Percentiles rank a stretch among this genome's conserved stretches.
These are phyloP conservation scores for Coryphaenoides rupestris DNA, from an alignment of 2,113 vertebrate genomes.

Conservation along the genomic window DNA sequence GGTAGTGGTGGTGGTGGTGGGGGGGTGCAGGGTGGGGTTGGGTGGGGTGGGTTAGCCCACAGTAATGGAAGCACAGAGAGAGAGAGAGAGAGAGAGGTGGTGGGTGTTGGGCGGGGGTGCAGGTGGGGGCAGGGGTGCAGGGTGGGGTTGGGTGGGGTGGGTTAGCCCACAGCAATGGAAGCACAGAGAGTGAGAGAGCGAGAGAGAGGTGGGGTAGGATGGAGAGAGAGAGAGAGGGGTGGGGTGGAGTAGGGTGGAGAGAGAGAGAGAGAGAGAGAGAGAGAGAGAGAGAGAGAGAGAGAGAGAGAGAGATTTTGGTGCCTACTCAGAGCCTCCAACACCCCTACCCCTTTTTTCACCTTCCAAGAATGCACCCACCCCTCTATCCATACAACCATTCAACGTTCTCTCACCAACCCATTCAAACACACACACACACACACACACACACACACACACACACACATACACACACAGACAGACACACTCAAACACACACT, in stretches of 20 bases:
- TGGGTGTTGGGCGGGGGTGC: no score
- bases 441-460: slow-evolving; percentile 7
- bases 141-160: neutral
- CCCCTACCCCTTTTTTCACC: slow-evolving; percentile 15
- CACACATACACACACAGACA: slow-evolving; percentile 18
- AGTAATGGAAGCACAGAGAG: no score
- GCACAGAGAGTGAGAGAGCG: neutral
- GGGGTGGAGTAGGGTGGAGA: slow-evolving; percentile 57
- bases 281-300: slow-evolving; percentile 35
- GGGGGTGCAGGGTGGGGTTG: slow-evolving; percentile 12
- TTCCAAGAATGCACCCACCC: slow-evolving; percentile 25
- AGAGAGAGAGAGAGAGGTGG: neutral
- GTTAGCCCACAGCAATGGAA: no score
- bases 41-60: no score
- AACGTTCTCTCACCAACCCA: slow-evolving; percentile 37
- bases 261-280: slow-evolving; percentile 27
- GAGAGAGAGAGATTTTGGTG: slow-evolving; percentile 21
- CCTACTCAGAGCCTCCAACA: slow-evolving; percentile 30
- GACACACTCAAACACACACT: no score
- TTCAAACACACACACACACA: slow-evolving; percentile 38
- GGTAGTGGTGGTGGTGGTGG: slow-evolving; percentile 51
- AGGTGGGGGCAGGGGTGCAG: slow-evolving; percentile 21
- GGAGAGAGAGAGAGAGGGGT: slow-evolving; percentile 63
- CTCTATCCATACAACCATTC: slow-evolving; percentile 28
- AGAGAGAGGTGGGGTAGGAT: slow-evolving; percentile 45